phyloP scores from a whole-genome alignment of 1,140 invertebrate genomes.

The Drosophila sp. region DNA sequence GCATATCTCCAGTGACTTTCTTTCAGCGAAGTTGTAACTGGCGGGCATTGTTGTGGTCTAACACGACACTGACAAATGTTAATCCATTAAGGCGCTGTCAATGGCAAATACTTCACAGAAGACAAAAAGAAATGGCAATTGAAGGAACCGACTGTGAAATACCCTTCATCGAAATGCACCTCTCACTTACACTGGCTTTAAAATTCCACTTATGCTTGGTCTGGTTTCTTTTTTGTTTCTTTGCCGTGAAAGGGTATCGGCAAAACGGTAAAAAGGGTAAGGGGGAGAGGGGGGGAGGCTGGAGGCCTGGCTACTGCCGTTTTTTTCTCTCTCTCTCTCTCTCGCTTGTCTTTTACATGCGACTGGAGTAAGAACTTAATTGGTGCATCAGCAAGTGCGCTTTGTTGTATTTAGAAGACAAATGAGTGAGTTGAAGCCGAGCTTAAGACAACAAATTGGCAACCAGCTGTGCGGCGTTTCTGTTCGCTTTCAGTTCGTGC shows the following conservation, averaged over 20 bases:
- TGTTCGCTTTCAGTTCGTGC: slow-evolving; percentile 30
- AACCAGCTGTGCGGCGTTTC: slow-evolving; percentile 66
- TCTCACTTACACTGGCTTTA: too few relatives aligned
- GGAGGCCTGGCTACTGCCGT: slow-evolving; percentile 1
- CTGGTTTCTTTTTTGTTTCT: too few relatives aligned
- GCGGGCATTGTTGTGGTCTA: slow-evolving; percentile 70
- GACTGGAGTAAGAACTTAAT: slow-evolving; percentile 43
- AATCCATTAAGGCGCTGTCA: slow-evolving; percentile 82
- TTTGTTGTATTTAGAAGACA: slow-evolving; percentile 49
- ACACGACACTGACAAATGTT: slow-evolving; percentile 82
- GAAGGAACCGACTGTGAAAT: background rate
- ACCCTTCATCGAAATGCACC: background rate
- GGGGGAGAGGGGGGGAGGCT: background rate
- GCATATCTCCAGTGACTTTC: slow-evolving; percentile 1
- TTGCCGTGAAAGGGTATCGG: background rate
- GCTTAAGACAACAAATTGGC: slow-evolving; percentile 69
- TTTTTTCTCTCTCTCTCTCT: slow-evolving; percentile 15
- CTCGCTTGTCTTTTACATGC: slow-evolving; percentile 15
- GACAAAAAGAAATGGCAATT: background rate
- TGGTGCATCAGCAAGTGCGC: slow-evolving; percentile 39
- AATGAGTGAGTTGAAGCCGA: slow-evolving; percentile 49
- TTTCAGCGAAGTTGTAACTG: slow-evolving; percentile 30
- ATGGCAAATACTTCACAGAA: slow-evolving; percentile 78
- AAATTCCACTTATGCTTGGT: too few relatives aligned
- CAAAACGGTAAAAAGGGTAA: background rate